Percentiles rank a stretch among this genome's conserved stretches.
phyloP scores from a whole-genome alignment of 2,888 invertebrate species.

The Hemistola chrysoprasaria region DNA sequence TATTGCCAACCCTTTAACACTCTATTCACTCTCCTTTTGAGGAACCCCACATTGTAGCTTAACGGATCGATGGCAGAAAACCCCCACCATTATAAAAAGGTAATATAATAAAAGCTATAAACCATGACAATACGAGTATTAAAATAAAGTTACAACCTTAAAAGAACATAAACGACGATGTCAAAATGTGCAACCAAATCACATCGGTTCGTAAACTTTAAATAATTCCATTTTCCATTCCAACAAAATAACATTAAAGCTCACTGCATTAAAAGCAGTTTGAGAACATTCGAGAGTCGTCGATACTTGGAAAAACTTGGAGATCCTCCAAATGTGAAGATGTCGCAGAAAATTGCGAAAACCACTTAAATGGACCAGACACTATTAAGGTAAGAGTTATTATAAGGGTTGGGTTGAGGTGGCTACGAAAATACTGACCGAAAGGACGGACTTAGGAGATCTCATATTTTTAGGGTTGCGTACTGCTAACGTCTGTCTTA shows the following conservation, averaged over 20 bases:
- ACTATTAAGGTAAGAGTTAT: slow-evolving; percentile 57
- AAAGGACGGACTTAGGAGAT: no score
- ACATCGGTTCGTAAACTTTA: slow-evolving; percentile 1
- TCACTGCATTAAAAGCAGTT: slow-evolving; percentile 52
- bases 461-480: no score
- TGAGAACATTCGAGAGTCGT: slow-evolving; percentile 41
- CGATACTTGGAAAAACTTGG: slow-evolving; percentile 69
- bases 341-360: slow-evolving; percentile 45
- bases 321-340: slow-evolving; percentile 69
- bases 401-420: no score
- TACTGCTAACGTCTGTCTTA: no score
- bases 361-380: slow-evolving; percentile 38
- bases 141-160: slow-evolving; percentile 4
- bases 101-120: no score
- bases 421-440: no score
- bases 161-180: background rate
- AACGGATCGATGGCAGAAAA: no score
- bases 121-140: no score
- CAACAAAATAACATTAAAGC: slow-evolving; percentile 38
- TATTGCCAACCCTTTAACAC: no score
- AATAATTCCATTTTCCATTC: slow-evolving; percentile 9
- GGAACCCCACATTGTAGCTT: no score
- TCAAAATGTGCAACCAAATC: slow-evolving; percentile 1
- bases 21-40: no score
- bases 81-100: no score